Conservation (phyloP, 92 coral and sea anemone genomes). For the Parazoanthus atlanticus region DNA sequence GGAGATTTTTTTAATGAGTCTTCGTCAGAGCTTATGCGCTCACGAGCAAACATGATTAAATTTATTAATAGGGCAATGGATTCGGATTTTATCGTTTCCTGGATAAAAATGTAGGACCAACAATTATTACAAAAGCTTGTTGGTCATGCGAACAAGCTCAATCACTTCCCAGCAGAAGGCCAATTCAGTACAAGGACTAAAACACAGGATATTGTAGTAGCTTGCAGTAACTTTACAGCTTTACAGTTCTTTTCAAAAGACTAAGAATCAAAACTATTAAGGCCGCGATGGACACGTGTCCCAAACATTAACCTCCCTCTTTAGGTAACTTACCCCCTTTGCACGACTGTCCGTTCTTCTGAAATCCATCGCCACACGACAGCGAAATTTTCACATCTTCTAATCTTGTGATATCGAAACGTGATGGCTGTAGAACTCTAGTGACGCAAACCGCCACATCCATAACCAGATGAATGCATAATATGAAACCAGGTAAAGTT, state of each 20-base stretch:
- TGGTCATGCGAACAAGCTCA: not conserved
- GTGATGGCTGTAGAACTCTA: constrained; percentile 15
- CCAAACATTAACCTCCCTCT: not conserved
- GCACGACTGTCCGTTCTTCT: constrained; percentile 24
- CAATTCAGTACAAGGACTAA: not conserved
- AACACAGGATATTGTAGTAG: not conserved
- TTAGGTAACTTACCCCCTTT: constrained; percentile 9
- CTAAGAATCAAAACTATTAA: not conserved
- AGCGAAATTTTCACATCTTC: constrained; percentile 14
- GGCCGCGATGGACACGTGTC: not conserved
- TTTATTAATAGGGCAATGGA: not conserved
- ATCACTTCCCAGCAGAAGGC: no score
- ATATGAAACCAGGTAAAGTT: not conserved
- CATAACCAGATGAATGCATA: not conserved
- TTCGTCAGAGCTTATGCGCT: no score
- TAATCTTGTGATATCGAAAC: constrained; percentile 28
- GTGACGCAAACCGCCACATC: not conserved
- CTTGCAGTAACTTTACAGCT: not conserved
- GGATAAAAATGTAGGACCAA: not conserved
- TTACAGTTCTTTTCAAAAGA: not conserved
- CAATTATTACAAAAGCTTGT: not conserved
- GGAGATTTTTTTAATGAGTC: no score
- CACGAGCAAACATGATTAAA: no score
- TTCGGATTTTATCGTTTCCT: not conserved
- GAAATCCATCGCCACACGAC: constrained; percentile 40